These are phyloP conservation scores for Tarsius wallacei DNA, from an alignment of 2,797 vertebrate genomes.

Conservation along the genomic window DNA sequence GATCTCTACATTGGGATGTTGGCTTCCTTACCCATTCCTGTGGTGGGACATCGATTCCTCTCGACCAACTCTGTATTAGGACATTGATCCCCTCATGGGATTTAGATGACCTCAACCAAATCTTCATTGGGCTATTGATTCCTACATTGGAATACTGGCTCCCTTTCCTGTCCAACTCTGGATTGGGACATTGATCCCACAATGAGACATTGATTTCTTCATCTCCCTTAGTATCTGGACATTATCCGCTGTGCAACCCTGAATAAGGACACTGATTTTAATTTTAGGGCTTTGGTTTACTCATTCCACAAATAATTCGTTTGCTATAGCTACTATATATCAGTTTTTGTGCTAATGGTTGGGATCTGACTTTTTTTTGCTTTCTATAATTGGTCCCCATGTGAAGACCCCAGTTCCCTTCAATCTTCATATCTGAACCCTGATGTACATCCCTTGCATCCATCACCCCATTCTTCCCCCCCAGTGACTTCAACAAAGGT, in stretches of 20 bases:
- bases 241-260: background rate
- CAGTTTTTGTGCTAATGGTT: background rate
- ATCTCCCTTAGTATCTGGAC: slow-evolving; percentile 33
- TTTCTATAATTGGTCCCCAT: background rate
- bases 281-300: background rate
- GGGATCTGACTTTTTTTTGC: background rate
- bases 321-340: background rate
- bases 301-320: background rate
- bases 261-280: slow-evolving; percentile 46
- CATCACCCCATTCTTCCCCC: background rate
- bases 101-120: slow-evolving; percentile 62
- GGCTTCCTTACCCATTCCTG: slow-evolving; percentile 42
- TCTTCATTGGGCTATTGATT: slow-evolving; percentile 75
- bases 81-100: slow-evolving; percentile 65
- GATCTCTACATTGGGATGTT: slow-evolving; percentile 52
- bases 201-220: slow-evolving; percentile 60
- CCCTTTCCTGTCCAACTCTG: slow-evolving; percentile 32
- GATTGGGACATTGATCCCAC: slow-evolving; percentile 71
- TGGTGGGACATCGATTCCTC: slow-evolving; percentile 48
- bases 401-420: background rate
- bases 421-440: background rate
- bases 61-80: slow-evolving; percentile 35
- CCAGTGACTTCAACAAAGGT: background rate
- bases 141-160: slow-evolving; percentile 53
- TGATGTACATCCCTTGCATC: background rate